phyloP scores from a whole-genome alignment of 2,888 invertebrate genomes.

The Mesodorylaimus sp. region DNA sequence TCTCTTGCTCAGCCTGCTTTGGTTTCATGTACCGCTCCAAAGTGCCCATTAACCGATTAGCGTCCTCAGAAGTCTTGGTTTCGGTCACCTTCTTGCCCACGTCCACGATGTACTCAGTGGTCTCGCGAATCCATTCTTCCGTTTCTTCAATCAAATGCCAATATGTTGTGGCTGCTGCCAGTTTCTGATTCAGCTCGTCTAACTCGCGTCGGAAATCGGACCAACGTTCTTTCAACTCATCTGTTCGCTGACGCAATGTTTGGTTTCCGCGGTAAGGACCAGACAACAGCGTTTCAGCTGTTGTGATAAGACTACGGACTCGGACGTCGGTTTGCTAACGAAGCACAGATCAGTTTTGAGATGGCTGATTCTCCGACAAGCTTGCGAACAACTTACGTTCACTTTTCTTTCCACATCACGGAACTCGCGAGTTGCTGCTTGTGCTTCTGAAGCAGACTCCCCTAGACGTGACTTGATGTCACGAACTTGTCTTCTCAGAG shows the following conservation, averaged over 20 bases:
- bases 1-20: slow-evolving; percentile 5
- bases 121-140: slow-evolving; percentile 7
- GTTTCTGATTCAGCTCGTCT: slow-evolving; percentile 32
- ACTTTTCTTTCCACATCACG: too few relatives aligned
- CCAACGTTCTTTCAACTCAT: slow-evolving; percentile 29
- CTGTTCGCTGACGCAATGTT: not conserved
- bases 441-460: too few relatives aligned
- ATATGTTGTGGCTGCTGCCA: not conserved
- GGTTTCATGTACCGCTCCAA: slow-evolving; percentile 2
- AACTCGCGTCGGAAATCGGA: slow-evolving; percentile 46
- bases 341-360: too few relatives aligned
- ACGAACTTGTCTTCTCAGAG: too few relatives aligned
- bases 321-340: slow-evolving; percentile 51
- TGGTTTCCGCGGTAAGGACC: slow-evolving; percentile 24
- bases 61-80: slow-evolving; percentile 7
- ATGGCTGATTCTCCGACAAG: too few relatives aligned
- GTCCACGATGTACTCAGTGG: slow-evolving; percentile 5
- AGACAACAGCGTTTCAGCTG: slow-evolving; percentile 42
- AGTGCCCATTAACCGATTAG: not conserved
- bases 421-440: too few relatives aligned
- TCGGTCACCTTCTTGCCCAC: not conserved
- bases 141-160: not conserved
- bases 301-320: slow-evolving; percentile 48
- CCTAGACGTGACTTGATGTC: too few relatives aligned
- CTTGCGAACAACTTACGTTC: too few relatives aligned